These are phyloP conservation scores for Erebia palarica DNA, from an alignment of 2,888 invertebrate genomes.

Conservation along the genomic window DNA sequence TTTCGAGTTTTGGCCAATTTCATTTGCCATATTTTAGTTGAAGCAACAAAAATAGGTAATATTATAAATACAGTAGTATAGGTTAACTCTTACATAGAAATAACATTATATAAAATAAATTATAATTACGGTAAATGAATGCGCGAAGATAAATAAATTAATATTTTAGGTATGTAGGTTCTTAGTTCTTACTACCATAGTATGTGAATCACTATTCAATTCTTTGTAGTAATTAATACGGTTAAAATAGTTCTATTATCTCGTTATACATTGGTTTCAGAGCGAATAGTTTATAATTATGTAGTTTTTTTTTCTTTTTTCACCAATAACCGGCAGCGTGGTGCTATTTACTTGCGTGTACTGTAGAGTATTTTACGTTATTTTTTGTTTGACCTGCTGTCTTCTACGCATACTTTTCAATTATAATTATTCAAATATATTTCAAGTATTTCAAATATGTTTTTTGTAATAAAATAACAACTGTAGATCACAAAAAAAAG, in stretches of 20 bases:
- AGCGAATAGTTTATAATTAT: conserved; percentile 17
- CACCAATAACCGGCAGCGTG: conserved; percentile 4
- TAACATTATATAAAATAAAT: no score
- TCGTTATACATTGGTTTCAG: conserved; percentile 20
- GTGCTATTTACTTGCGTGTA: conserved; percentile 16
- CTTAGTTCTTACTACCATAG: no score
- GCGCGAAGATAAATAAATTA: no score
- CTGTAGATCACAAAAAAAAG: not conserved
- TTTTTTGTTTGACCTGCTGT: conserved; percentile 4
- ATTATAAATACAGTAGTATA: no score
- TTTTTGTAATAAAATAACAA: not conserved
- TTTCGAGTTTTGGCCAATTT: not conserved
- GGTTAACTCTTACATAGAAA: no score
- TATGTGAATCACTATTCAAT: not conserved
- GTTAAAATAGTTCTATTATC: not conserved
- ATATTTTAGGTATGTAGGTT: no score
- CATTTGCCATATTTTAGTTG: not conserved
- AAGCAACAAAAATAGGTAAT: no score
- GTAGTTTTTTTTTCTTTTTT: conserved; percentile 10
- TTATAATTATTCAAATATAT: not conserved
- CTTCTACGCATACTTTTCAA: not conserved
- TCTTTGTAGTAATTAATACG: conserved; percentile 1
- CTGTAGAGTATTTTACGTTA: not conserved
- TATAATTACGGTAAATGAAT: no score
- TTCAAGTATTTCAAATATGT: not conserved